Evolutionary conservation across 1,140 invertebrate genomes (phyloP).

Genomic region (Ips typographus): DNA sequence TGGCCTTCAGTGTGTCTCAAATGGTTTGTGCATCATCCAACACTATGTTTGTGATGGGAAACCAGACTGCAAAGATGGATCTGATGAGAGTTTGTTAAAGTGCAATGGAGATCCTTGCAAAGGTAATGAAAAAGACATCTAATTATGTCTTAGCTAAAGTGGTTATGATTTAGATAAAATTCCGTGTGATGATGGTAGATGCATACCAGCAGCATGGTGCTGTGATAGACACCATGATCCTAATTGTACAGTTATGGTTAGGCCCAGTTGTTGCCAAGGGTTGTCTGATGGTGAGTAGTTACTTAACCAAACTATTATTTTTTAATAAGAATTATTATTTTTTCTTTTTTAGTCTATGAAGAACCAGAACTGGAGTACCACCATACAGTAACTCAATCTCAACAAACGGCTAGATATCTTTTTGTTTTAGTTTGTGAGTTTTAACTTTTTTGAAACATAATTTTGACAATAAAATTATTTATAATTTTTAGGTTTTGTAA

Average conservation of each 20-base stretch:
- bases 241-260: conserved; percentile 53
- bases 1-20: conserved; percentile 38
- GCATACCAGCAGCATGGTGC: conserved; percentile 57
- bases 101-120: conserved; percentile 58
- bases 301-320: not conserved
- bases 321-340: conserved; percentile 4
- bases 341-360: conserved; percentile 44
- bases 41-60: conserved; percentile 67
- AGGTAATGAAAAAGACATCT: conserved; percentile 44
- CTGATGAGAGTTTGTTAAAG: conserved; percentile 54
- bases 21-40: conserved; percentile 60
- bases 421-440: conserved; percentile 49
- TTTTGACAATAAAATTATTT: not conserved
- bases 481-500: conserved; percentile 40
- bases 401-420: conserved; percentile 44
- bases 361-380: conserved; percentile 42
- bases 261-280: conserved; percentile 48
- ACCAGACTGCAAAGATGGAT: conserved; percentile 62
- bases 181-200: conserved; percentile 56
- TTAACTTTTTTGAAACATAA: not conserved
- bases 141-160: conserved; percentile 5
- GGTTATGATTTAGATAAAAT: conserved; percentile 47
- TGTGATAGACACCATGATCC: conserved; percentile 54
- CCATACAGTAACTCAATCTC: conserved; percentile 35
- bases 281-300: conserved; percentile 44